These are phyloP conservation scores for Aradophagus sp. DNA, from an alignment of 1,140 invertebrate species.

Conservation along the genomic window DNA sequence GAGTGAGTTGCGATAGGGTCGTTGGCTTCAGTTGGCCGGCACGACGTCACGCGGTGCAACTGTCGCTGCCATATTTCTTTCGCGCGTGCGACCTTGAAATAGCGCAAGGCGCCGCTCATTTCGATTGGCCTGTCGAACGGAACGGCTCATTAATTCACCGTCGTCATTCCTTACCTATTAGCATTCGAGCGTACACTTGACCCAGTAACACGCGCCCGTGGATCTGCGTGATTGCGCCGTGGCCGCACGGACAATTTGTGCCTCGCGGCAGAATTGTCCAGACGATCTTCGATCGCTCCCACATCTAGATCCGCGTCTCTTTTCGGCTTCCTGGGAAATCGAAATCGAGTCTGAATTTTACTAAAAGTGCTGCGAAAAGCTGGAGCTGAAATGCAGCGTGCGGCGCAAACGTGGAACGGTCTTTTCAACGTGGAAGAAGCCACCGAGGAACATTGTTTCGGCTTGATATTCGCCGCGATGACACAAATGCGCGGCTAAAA, in stretches of 20 bases:
- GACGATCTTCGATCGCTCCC: conserved; percentile 75
- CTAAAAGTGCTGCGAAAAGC: conserved; percentile 5
- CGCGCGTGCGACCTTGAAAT: conserved; percentile 46
- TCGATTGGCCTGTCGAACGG: neutral
- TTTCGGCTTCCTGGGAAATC: conserved; percentile 73
- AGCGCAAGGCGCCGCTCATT: neutral
- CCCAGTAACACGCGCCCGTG: conserved; percentile 65
- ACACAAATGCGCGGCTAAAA: no score
- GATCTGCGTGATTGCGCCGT: conserved; percentile 78
- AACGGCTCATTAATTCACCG: conserved; percentile 26
- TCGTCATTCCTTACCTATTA: conserved; percentile 50
- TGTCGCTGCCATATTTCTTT: conserved; percentile 50
- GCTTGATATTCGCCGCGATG: no score
- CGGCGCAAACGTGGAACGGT: no score
- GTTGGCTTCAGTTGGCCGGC: conserved; percentile 46
- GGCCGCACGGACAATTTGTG: conserved; percentile 85
- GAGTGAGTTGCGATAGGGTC: conserved; percentile 46
- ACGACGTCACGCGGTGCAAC: conserved; percentile 40
- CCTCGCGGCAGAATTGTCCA: conserved; percentile 83
- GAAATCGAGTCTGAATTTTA: no score
- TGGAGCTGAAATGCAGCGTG: neutral
- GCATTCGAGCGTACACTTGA: conserved; percentile 53
- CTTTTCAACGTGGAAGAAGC: no score
- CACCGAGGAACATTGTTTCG: no score
- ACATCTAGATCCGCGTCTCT: conserved; percentile 79